These are phyloP conservation scores for Episyrphus balteatus DNA, from an alignment of 1,140 invertebrate species.

Conservation along the genomic window DNA sequence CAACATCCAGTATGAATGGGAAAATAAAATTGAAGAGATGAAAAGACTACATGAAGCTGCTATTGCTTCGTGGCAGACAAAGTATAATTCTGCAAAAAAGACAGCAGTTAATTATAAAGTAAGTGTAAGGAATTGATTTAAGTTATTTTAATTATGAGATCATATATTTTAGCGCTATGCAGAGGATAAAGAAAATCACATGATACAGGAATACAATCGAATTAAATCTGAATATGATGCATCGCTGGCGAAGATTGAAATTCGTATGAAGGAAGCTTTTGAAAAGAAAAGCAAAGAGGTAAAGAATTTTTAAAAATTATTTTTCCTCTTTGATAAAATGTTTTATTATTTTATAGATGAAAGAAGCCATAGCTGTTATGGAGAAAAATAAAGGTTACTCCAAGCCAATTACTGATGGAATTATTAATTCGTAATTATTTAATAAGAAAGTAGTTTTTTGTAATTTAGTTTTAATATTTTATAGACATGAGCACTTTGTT, in stretches of 20 bases:
- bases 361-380: background rate
- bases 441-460: too few species aligned
- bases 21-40: slow-evolving; percentile 16
- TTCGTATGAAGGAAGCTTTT: slow-evolving; percentile 18
- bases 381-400: background rate
- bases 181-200: slow-evolving; percentile 32
- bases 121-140: slow-evolving; percentile 1
- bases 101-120: slow-evolving; percentile 46
- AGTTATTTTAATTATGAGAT: background rate
- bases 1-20: slow-evolving; percentile 22
- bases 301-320: background rate
- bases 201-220: slow-evolving; percentile 28
- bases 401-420: too few species aligned
- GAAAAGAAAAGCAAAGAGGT: slow-evolving; percentile 17
- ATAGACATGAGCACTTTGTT: too few species aligned
- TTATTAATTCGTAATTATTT: too few species aligned
- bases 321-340: background rate
- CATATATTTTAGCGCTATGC: slow-evolving; percentile 15
- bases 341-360: slow-evolving; percentile 2
- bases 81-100: slow-evolving; percentile 45
- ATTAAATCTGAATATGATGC: slow-evolving; percentile 28
- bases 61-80: slow-evolving; percentile 38
- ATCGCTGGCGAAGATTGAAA: slow-evolving; percentile 25
- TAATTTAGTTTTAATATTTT: too few species aligned
- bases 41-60: slow-evolving; percentile 16